A percentile compares a stretch with the other conserved stretches of the same genome.
Conservation (phyloP, 2,113 vertebrate genomes). For the Suncus etruscus region DNA sequence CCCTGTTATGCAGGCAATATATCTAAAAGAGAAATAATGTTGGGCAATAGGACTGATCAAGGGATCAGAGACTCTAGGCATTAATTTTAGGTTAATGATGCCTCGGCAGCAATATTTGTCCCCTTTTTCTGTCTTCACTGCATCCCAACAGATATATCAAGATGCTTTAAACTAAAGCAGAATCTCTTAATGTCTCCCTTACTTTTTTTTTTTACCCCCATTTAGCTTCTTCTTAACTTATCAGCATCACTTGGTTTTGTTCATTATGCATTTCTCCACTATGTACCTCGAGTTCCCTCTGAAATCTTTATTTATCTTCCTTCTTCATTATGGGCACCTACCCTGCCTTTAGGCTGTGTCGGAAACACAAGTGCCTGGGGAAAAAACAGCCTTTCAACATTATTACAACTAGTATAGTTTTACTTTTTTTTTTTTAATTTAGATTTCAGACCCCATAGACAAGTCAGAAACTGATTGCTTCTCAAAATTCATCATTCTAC, state of each 20-base stretch:
- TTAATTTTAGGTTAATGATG: background rate
- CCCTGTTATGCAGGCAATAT: background rate
- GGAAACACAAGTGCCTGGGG: background rate
- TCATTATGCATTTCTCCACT: background rate
- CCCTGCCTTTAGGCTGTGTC: background rate
- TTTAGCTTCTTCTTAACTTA: background rate
- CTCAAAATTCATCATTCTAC: background rate
- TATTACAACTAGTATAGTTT: background rate
- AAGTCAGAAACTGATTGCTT: background rate
- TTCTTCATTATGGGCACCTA: background rate
- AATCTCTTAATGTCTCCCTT: background rate
- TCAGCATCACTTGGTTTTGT: background rate
- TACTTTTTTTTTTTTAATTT: constrained; percentile 40
- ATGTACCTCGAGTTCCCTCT: background rate
- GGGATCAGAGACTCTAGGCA: background rate
- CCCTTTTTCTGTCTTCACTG: background rate
- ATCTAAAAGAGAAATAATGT: constrained; percentile 10
- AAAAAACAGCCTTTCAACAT: background rate
- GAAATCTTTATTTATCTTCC: background rate
- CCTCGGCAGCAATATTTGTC: background rate
- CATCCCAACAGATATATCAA: constrained; percentile 23
- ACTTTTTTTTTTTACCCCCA: background rate
- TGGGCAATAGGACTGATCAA: background rate
- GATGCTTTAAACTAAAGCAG: background rate
- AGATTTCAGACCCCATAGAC: background rate